These are phyloP conservation scores for Sturnira hondurensis DNA, from an alignment of 2,113 vertebrate species.

Conservation along the genomic window DNA sequence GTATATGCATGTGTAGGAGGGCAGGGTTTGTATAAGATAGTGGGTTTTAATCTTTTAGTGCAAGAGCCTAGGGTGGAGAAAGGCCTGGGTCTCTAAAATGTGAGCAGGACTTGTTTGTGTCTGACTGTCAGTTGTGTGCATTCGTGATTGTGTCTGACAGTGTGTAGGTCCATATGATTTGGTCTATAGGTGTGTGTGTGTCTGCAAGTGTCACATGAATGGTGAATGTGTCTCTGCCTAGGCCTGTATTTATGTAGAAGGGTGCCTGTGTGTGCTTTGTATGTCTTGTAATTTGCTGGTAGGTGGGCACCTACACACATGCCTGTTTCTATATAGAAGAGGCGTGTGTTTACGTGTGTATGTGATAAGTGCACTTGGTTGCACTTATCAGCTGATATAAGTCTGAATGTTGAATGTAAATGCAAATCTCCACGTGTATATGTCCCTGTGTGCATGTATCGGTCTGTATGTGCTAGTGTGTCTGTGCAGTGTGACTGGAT, in stretches of 20 bases:
- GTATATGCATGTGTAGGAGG: neutral
- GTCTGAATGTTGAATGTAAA: neutral
- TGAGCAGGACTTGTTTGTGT: neutral
- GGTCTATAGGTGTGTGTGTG: neutral
- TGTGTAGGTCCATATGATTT: neutral
- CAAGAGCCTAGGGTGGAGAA: neutral
- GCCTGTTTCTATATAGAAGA: neutral
- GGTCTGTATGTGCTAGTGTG: neutral
- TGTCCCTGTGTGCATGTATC: neutral
- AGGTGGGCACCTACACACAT: neutral
- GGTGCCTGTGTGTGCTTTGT: neutral
- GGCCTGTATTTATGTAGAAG: conserved; percentile 22
- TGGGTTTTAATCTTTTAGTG: conserved; percentile 4
- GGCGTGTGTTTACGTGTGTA: neutral
- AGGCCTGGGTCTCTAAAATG: neutral
- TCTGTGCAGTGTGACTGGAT: neutral
- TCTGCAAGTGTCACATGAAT: neutral
- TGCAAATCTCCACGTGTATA: conserved; percentile 21
- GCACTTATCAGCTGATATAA: neutral
- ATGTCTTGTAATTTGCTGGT: conserved; percentile 3
- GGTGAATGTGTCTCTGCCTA: neutral
- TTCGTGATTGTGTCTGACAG: conserved; percentile 12
- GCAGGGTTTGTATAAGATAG: neutral
- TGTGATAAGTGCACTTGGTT: neutral
- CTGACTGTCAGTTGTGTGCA: neutral